Conservation (phyloP, 2,888 invertebrate genomes). For the Cetonia aurata region DNA sequence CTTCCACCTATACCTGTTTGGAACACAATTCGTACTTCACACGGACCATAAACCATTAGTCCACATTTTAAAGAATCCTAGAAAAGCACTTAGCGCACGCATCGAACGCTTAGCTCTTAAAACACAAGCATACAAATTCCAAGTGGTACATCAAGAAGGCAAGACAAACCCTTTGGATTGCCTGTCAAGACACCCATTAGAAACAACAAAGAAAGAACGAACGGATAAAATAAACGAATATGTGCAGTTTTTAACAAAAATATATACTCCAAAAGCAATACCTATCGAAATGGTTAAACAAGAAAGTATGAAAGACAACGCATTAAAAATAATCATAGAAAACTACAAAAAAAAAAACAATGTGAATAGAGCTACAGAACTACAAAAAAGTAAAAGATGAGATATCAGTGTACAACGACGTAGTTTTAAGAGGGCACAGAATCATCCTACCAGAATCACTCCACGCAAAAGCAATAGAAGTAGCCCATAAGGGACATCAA, state of each 20-base stretch:
- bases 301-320: slow-evolving; percentile 23
- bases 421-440: slow-evolving; percentile 6
- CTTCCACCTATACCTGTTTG: slow-evolving; percentile 35
- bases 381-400: slow-evolving; percentile 4
- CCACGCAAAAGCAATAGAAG: slow-evolving; percentile 1
- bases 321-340: slow-evolving; percentile 8
- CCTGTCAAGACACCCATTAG: slow-evolving; percentile 2
- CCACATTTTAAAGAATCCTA: slow-evolving; percentile 30
- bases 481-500: slow-evolving; percentile 13
- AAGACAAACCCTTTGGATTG: slow-evolving; percentile 34
- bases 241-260: slow-evolving; percentile 23
- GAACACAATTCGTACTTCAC: slow-evolving; percentile 23
- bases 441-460: slow-evolving; percentile 36
- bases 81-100: slow-evolving; percentile 24
- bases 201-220: background rate
- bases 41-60: slow-evolving; percentile 39
- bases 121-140: slow-evolving; percentile 28
- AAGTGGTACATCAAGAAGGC: slow-evolving; percentile 33
- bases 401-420: slow-evolving; percentile 1
- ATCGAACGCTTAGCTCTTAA: slow-evolving; percentile 27
- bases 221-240: slow-evolving; percentile 10
- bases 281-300: slow-evolving; percentile 33
- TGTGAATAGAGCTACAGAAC: background rate
- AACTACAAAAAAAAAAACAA: slow-evolving; percentile 6
- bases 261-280: slow-evolving; percentile 22